Evolutionary conservation across 2,113 vertebrate genomes (phyloP).

Genomic region (Eupsittula cactorum): DNA sequence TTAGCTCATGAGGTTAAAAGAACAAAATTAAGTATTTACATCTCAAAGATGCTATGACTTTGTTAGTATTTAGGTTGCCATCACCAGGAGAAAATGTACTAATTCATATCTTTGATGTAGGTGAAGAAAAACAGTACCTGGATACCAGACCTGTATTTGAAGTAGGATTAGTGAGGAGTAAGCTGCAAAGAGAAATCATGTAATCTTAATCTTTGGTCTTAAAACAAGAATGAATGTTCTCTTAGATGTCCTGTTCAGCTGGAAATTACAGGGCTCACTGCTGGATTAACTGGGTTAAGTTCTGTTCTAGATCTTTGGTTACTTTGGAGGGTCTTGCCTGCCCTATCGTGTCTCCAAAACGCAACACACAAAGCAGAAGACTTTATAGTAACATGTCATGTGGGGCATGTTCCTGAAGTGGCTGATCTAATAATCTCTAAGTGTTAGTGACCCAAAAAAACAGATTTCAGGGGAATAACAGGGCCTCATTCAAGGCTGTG

Average conservation of each 20-base stretch:
- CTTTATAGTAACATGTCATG: rapidly evolving
- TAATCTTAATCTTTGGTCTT: not conserved
- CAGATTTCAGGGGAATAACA: not conserved
- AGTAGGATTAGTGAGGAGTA: not conserved
- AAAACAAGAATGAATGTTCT: not conserved
- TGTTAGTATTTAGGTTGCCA: not conserved
- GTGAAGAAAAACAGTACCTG: not conserved
- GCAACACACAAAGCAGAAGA: not conserved
- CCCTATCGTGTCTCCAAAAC: not conserved
- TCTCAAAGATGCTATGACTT: not conserved
- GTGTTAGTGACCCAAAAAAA: not conserved
- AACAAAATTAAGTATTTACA: not conserved
- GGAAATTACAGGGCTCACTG: not conserved
- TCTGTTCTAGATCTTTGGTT: not conserved
- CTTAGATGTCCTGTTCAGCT: not conserved
- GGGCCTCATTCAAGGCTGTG: not conserved
- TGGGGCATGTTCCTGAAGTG: not conserved
- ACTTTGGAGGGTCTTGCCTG: not conserved
- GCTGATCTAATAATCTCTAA: not conserved
- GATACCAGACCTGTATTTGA: not conserved
- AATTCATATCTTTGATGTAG: rapidly evolving
- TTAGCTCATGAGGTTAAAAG: not conserved
- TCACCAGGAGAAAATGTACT: not conserved
- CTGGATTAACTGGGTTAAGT: not conserved
- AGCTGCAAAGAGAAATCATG: not conserved